Conservation (phyloP, 2,888 invertebrate species). For the Linyphia triangularis region DNA sequence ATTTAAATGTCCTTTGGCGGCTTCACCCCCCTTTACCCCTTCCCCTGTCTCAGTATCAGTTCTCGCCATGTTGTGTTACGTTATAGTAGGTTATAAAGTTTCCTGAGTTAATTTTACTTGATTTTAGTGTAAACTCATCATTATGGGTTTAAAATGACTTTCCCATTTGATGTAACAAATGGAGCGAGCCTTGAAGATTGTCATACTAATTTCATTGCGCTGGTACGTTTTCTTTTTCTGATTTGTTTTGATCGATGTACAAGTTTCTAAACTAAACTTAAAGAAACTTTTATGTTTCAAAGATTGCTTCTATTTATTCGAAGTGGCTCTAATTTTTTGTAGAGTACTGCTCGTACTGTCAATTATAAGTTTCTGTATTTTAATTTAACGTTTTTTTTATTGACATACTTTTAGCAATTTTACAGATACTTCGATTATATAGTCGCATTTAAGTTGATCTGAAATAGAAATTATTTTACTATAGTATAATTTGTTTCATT, state of each 20-base stretch:
- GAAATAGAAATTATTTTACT: no score
- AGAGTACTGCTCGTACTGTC: no score
- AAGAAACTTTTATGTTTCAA: not conserved
- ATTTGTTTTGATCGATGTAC: constrained; percentile 25
- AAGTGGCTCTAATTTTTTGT: no score
- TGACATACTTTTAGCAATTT: no score
- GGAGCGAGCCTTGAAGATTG: constrained; percentile 99
- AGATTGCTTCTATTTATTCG: not conserved
- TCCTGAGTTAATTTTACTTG: constrained; percentile 50
- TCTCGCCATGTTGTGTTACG: constrained; percentile 73
- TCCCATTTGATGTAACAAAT: constrained; percentile 99
- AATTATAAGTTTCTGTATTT: no score
- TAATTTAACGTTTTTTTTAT: no score
- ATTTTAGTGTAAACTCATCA: constrained; percentile 82
- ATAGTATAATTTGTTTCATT: no score
- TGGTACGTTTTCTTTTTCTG: constrained; percentile 87
- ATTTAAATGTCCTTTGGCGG: constrained; percentile 50
- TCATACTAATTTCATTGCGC: constrained; percentile 99
- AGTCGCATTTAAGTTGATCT: no score
- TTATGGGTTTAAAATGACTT: constrained; percentile 97
- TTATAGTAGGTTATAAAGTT: constrained; percentile 54
- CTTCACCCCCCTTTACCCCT: constrained; percentile 18
- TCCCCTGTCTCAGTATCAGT: constrained; percentile 10
- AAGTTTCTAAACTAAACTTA: not conserved
- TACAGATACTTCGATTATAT: no score